These are phyloP conservation scores for Prolemur simus DNA, from an alignment of 2,113 vertebrate genomes.

Conservation along the genomic window DNA sequence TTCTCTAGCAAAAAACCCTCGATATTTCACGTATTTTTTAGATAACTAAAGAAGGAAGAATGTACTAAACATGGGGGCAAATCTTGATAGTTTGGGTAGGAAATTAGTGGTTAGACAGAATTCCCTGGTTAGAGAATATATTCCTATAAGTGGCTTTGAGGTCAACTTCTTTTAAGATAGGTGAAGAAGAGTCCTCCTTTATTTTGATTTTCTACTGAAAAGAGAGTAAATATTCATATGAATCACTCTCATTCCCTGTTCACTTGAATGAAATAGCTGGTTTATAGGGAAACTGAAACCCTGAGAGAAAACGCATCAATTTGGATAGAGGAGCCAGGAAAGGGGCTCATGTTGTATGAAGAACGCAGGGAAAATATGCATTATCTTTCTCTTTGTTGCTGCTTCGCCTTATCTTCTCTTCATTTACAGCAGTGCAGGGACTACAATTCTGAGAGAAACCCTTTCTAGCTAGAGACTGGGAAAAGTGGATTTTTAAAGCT, in stretches of 20 bases:
- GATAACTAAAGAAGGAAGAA: background rate
- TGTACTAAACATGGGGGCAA: background rate
- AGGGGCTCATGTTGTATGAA: fast-evolving
- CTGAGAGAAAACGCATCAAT: background rate
- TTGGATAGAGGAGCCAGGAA: background rate
- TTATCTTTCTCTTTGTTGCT: background rate
- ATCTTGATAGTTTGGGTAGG: background rate
- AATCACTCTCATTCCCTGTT: background rate
- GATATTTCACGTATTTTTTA: slow-evolving; percentile 49
- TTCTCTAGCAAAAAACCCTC: slow-evolving; percentile 56
- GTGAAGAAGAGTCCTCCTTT: background rate
- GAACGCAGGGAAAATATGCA: background rate
- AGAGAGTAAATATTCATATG: background rate
- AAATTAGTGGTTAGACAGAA: background rate
- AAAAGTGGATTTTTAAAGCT: background rate
- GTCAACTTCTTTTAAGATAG: background rate
- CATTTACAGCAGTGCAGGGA: background rate
- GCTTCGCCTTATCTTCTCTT: background rate
- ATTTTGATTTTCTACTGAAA: background rate
- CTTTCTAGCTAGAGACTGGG: background rate
- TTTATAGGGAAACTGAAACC: background rate
- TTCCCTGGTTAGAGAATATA: background rate
- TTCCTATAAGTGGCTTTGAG: background rate
- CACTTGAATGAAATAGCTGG: background rate
- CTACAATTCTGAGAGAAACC: background rate